Evolutionary conservation across 2,113 vertebrate species (phyloP), one percentile per base, ranked within the genome.

Genomic region (Tetraodon nigroviridis): DNA sequence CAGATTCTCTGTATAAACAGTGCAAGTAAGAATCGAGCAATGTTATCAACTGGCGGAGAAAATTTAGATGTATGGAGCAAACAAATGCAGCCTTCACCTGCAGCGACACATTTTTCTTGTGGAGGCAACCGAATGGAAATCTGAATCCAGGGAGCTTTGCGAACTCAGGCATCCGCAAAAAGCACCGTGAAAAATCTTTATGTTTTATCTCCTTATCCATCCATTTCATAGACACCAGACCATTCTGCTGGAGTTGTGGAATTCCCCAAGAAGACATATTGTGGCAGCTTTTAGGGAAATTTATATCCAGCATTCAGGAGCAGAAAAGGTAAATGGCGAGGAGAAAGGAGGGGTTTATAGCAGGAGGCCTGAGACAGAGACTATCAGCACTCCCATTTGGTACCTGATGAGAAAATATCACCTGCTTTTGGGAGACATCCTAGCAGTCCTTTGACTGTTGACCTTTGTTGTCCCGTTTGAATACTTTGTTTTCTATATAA

Each of bases 191-290:
- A 80, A 63, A 71, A 67, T 75, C 58, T 64, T 76, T 57, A 73
- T 62, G 52, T 75, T 81, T 77, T 63, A 86, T 80, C 78, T 72
- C 64, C 63, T 79, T 72, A 78, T 73, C 79, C 67, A 66, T 75
- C 73, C 72, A 45, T 84, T 74, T 77, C 83, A 64, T 46, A 75
- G 79, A 77, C 69, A 77, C 72, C 58, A 55, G 77, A 88, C 86
- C 78, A 73, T 82, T 90, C 84, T 86, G 76, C 85, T 76, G 20
- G 62, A 84, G 76, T 76, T 0, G 32, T 58, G 84, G 85, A 88
- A 87, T 87, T 89, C 83, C 81, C 84, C 78, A 64, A 78, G 67
- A 89, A 90, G 85, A 88, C 55, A 69, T 79, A 88, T 86, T 74
- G 70, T 75, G 67, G 77, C 81, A 76, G 81, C 77, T 87, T 85